Percentiles rank a stretch among this genome's conserved stretches.
These are phyloP conservation scores for Drosophila hamatofila DNA, from an alignment of 2,888 invertebrate species.

Conservation along the genomic window DNA sequence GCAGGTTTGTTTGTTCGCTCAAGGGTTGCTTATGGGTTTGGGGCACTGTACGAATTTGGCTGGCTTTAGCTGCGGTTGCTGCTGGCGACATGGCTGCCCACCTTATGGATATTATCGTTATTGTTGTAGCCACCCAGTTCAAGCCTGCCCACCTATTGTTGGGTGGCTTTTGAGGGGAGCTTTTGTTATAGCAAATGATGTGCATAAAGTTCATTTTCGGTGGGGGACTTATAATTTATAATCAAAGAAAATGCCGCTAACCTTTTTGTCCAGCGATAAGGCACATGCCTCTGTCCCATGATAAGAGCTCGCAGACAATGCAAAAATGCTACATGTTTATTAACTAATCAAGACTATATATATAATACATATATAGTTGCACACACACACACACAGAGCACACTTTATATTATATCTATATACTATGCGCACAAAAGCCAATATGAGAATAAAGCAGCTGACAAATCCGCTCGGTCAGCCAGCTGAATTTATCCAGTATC, in stretches of 20 bases:
- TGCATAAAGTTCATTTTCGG: conserved; percentile 38
- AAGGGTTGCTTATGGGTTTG: conserved; percentile 39
- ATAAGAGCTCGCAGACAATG: conserved; percentile 37
- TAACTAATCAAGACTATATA: conserved; percentile 18
- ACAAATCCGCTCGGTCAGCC: conserved; percentile 1
- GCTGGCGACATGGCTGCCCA: conserved; percentile 41
- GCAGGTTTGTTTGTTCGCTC: conserved; percentile 9
- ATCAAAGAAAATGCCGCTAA: conserved; percentile 61
- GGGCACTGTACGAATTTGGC: conserved; percentile 37
- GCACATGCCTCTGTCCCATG: conserved; percentile 19
- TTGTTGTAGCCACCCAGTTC: not conserved
- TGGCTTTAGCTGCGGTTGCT: conserved; percentile 51
- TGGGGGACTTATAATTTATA: conserved; percentile 28
- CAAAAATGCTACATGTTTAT: conserved; percentile 17
- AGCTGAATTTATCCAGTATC: conserved; percentile 14
- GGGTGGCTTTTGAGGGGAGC: not conserved
- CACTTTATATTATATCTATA: conserved; percentile 3
- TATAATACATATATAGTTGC: not conserved
- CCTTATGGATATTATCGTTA: conserved; percentile 10
- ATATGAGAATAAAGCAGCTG: conserved; percentile 33
- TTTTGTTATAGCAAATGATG: conserved; percentile 44
- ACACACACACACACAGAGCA: not conserved
- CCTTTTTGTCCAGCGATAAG: conserved; percentile 47
- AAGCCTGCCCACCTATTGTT: conserved; percentile 3
- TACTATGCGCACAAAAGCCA: conserved; percentile 38